Percentiles rank a stretch among this genome's conserved stretches.
Conservation (phyloP, 2,888 invertebrate species). For the Drosophila anomelani region DNA sequence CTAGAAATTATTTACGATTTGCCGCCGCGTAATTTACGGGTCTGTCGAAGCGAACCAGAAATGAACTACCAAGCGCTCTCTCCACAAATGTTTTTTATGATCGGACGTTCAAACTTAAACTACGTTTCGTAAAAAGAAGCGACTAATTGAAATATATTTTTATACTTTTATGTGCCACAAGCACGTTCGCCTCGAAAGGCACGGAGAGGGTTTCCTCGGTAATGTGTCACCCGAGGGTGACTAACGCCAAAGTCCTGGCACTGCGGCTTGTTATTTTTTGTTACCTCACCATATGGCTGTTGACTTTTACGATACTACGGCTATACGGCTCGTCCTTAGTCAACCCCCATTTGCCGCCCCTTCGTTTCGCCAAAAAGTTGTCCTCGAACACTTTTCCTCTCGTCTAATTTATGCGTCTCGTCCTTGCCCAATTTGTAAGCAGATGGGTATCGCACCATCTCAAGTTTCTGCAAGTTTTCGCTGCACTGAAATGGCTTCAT, state of each 20-base stretch:
- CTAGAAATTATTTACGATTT: slow-evolving; percentile 74
- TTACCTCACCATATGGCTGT: slow-evolving; percentile 77
- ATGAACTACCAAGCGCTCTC: slow-evolving; percentile 64
- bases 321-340: slow-evolving; percentile 22
- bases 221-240: slow-evolving; percentile 53
- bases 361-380: slow-evolving; percentile 33
- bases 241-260: slow-evolving; percentile 33
- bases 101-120: slow-evolving; percentile 47
- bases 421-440: slow-evolving; percentile 54
- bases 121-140: slow-evolving; percentile 44
- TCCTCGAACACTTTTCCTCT: slow-evolving; percentile 43
- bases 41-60: slow-evolving; percentile 50
- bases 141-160: slow-evolving; percentile 74
- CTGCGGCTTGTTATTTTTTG: slow-evolving; percentile 76
- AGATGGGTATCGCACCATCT: slow-evolving; percentile 27
- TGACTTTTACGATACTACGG: slow-evolving; percentile 71
- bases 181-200: slow-evolving; percentile 49
- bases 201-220: slow-evolving; percentile 26
- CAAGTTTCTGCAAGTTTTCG: slow-evolving; percentile 47
- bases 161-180: slow-evolving; percentile 55
- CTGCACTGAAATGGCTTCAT: slow-evolving; percentile 52
- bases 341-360: slow-evolving; percentile 6
- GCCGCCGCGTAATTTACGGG: slow-evolving; percentile 70
- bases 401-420: slow-evolving; percentile 54
- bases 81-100: slow-evolving; percentile 68